Evolutionary conservation across 1,140 invertebrate genomes (phyloP), one percentile per base, ranked within the genome.

Genomic region (Hydropsyche tenuis): DNA sequence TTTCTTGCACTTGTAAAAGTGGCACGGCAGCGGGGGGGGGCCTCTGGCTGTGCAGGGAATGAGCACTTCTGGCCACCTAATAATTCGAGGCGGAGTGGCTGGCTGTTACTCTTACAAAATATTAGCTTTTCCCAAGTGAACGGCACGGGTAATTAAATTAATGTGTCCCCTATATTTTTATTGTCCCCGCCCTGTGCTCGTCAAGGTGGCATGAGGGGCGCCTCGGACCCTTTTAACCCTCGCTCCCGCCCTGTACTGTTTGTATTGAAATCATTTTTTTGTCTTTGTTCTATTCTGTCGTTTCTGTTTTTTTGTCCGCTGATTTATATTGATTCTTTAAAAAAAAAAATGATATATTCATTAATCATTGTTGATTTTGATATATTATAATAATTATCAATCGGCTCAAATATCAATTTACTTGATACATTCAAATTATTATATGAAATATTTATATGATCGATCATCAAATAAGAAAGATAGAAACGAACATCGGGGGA

Each of bases 91-190:
- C 63, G 27, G 42, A 27, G 48, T 25, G 42, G 68, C 51, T 72
- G 69, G 69, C 69, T 63, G 69, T 56, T 70, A 70, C 68, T 70
- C 69, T 63, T 77, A 75, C 74, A 75, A 78, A 82, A 82, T 84
- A 84, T 84, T 84, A 84, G 84, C 79, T 80, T 78, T 78, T 82
- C 85, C 81, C 83, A 78, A 75, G 82, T 82, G 84, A 81, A 82
- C 78, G 69, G 70, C 73, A 62, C 74, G 78, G 79, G 78, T 85
- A 86, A 86, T 86, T 86, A 84, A 85, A 85, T 86, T 86, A 85
- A 85, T 83, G 83, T 81, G 18, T 60, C 56, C 81, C 84, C 82
- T 83, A 53, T 75, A 71, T 75, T 77, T 77, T 77, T 77, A 77
- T 77, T 77, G 76, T 75, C 76, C 76, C 72, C n/a, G 11, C 68